Evolutionary conservation across 2,797 vertebrate species (phyloP), one percentile per base, ranked within the genome.

Genomic region (Sparus aurata): DNA sequence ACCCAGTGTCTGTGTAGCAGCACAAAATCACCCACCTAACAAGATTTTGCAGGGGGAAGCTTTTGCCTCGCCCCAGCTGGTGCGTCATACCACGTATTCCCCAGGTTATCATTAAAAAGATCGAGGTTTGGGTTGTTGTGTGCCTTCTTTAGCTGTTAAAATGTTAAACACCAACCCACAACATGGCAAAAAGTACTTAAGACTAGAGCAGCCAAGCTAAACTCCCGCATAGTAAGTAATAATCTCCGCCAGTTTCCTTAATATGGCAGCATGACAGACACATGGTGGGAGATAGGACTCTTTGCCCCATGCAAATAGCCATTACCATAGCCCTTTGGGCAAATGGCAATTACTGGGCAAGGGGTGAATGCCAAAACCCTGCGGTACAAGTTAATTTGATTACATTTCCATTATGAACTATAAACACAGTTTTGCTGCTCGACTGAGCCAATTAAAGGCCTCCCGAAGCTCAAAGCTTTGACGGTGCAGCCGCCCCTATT

Each of bases 371-470:
- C 93, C 94, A 94, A 92, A 94, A 93, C 88, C 92, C 93, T 89
- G 85, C 81, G 90, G 93, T 93, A 90, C 79, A 75, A 91, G 89
- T 93, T 94, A 93, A 95, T 95, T 94, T 93, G 93, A 95, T 95
- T 95, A 93, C 88, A 93, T 91, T 95, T 93, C 92, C 93, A 94
- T 95, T 93, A 93, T 93, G 92, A 94, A 94, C 92, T 91, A 94
- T 94, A 93, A 95, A 95, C 94, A 94, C 91, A 92, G 93, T 94
- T 94, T 94, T 93, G 87, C 87, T 90, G 94, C 93, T 93, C 65
- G 81, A 93, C 87, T 91, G 87, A 94, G 90, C 93, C 87, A 82
- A 94, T 95, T 93, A 94, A 93, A 93, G 85, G 90, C 90, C 82
- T 93, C 90, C 92, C 83, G 89, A 93, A 95, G 93, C 89, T 77